phyloP scores from a whole-genome alignment of 1,140 invertebrate genomes.

The Cydia amplana region DNA sequence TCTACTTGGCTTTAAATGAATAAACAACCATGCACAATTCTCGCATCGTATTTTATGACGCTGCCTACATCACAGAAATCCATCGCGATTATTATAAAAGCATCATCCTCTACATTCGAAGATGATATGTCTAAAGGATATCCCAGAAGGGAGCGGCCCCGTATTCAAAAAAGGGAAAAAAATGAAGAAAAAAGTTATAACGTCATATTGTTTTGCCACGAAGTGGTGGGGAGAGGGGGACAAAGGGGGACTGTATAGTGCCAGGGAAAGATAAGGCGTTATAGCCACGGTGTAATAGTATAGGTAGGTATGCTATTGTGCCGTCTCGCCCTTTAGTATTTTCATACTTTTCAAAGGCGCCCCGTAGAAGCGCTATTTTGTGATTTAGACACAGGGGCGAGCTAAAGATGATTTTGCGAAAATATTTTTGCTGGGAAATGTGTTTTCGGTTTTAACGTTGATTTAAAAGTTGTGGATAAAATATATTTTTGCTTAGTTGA shows the following conservation, averaged over 20 bases:
- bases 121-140: conserved; percentile 60
- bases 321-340: conserved; percentile 52
- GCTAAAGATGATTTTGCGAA: conserved; percentile 30
- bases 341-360: conserved; percentile 56
- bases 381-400: conserved; percentile 20
- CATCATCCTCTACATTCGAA: conserved; percentile 53
- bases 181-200: conserved; percentile 77
- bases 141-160: conserved; percentile 61
- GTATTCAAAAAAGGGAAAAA: conserved; percentile 76
- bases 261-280: conserved; percentile 68
- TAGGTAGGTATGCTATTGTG: conserved; percentile 58
- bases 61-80: background rate
- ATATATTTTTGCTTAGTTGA: background rate
- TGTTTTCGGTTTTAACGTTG: background rate
- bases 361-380: conserved; percentile 28
- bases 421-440: conserved; percentile 22
- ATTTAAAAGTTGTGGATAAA: background rate
- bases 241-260: conserved; percentile 61
- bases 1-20: background rate
- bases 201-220: conserved; percentile 78
- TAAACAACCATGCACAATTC: background rate
- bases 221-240: conserved; percentile 46
- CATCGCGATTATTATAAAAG: conserved; percentile 36
- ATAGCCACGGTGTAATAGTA: conserved; percentile 58
- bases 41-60: background rate